phyloP scores from a whole-genome alignment of 2,797 vertebrate genomes.

The Florisuga fusca region DNA sequence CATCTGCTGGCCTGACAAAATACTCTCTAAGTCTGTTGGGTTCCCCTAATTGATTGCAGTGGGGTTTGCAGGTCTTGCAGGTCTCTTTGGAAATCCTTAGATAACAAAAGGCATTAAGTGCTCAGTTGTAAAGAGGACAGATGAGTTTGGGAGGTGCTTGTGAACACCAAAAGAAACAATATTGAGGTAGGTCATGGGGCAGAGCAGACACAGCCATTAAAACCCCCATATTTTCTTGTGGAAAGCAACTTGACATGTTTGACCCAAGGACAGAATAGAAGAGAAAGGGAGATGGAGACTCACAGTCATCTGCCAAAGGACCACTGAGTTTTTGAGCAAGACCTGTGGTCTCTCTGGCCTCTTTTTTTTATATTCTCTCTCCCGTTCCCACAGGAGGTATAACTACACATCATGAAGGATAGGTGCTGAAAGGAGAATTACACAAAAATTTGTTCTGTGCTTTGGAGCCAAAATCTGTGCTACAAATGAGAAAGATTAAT shows the following conservation, averaged over 20 bases:
- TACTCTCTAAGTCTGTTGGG: background rate
- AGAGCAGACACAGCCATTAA: background rate
- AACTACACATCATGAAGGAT: background rate
- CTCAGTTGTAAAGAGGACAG: background rate
- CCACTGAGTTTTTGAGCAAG: background rate
- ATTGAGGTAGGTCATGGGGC: background rate
- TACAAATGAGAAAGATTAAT: background rate
- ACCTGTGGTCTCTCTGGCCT: background rate
- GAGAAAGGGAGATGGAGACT: background rate
- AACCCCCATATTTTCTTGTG: background rate
- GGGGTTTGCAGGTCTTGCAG: background rate
- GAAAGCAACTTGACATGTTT: background rate
- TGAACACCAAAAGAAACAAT: background rate
- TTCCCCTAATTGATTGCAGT: background rate
- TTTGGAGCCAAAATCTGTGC: background rate
- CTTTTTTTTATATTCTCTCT: background rate
- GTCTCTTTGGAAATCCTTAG: background rate
- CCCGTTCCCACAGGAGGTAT: background rate
- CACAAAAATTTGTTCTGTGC: background rate
- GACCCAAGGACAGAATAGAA: background rate
- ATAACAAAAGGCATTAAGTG: background rate
- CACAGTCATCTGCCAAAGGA: background rate
- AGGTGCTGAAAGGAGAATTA: background rate
- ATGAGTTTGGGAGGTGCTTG: background rate
- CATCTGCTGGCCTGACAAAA: background rate